These are phyloP conservation scores for Artibeus jamaicensis DNA, from an alignment of 2,797 vertebrate genomes.

Conservation along the genomic window DNA sequence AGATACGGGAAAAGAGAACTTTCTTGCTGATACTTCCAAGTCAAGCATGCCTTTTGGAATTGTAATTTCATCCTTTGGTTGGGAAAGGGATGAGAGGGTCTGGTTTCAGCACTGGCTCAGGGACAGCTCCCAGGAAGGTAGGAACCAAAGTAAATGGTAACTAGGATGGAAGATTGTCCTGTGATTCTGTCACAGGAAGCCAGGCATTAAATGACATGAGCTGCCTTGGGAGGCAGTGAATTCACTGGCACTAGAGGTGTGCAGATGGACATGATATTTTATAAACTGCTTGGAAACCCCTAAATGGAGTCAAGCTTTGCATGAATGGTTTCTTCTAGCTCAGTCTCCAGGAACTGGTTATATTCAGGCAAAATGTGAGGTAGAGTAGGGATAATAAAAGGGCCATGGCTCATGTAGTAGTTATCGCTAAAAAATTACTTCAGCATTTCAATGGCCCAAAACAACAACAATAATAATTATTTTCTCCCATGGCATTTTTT, in stretches of 20 bases:
- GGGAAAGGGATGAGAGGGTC: background rate
- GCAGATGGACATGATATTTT: background rate
- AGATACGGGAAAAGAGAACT: conserved; percentile 68
- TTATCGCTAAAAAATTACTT: background rate
- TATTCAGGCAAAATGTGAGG: background rate
- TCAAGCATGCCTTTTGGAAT: conserved; percentile 60
- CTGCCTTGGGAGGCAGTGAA: background rate
- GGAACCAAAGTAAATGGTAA: background rate
- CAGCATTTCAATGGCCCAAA: background rate
- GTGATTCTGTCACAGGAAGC: background rate
- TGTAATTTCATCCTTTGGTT: conserved; percentile 37
- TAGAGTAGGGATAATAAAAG: background rate
- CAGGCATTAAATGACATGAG: background rate
- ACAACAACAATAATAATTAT: background rate
- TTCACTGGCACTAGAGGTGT: background rate
- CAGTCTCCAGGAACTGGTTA: background rate
- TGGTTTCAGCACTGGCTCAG: conserved; percentile 25
- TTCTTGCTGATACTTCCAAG: conserved; percentile 73
- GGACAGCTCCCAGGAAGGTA: background rate
- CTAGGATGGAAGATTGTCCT: background rate
- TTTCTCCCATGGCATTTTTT: background rate
- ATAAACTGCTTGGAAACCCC: background rate
- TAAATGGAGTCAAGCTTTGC: background rate
- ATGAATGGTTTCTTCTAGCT: background rate
- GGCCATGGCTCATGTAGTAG: background rate